Evolutionary conservation across 2,888 invertebrate species (phyloP), one percentile per base, ranked within the genome.

Genomic region (Clanis bilineata): DNA sequence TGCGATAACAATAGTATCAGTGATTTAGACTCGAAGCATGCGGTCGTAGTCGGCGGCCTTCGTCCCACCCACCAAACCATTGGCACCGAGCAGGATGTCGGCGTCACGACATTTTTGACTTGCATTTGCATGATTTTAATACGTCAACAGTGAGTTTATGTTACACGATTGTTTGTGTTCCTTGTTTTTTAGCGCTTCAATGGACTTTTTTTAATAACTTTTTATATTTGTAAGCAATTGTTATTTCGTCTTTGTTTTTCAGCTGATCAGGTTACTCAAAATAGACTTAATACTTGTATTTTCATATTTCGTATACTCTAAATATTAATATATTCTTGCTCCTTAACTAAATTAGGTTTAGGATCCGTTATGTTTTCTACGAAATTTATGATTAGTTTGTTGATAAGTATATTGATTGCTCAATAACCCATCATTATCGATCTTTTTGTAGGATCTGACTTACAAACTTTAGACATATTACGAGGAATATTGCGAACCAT

Each of bases 1-100:
- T 39, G 25, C 51, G 41, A 57, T 57, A 51, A 51, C 58, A 58
- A 58, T 58, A 58, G 51, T 58, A 25, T 32, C 39, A 58, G 39
- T 56, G 59, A 56, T 56, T 59, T 59, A 55, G 59, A 44, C 56
- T 59, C 57, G 72, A 72, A 72, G 71, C 64, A 65, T 67, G 66
- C 63, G 68, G 71, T 69, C 72, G 73, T 77, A 83, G 79, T 68
- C 64, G 86, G 54, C 74, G 88, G 71, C 89, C 89, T 90, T 89
- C 86, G 77, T 70, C 79, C 79, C 87, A 79, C 88, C 88, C 74
- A 86, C 88, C 79, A 80, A 77, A 72, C 78, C 73, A 74, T 73
- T 74, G 75, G 72, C 72, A 71, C 72, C 66, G 65, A 86, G 78
- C 89, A 88, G 88, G 88, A 90, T 88, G 79, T 79, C 60, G 70